These are phyloP conservation scores for Drosophila ironensis DNA, from an alignment of 1,140 invertebrate species.

Conservation along the genomic window DNA sequence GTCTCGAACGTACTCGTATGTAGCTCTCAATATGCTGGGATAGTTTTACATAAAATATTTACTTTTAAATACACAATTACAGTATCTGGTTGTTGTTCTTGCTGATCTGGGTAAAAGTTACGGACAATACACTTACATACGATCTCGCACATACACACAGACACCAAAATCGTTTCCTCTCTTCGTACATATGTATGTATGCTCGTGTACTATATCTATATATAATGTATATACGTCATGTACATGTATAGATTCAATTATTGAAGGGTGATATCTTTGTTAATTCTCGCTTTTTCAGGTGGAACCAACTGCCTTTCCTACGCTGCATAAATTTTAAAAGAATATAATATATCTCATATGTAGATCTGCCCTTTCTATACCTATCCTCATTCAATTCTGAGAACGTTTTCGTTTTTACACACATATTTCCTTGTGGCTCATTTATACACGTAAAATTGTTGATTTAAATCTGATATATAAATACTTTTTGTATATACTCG, in stretches of 20 bases:
- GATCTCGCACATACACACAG: slow-evolving; percentile 60
- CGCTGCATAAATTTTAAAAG: slow-evolving; percentile 78
- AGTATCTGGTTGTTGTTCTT: slow-evolving; percentile 19
- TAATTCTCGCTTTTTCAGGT: slow-evolving; percentile 29
- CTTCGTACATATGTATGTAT: slow-evolving; percentile 17
- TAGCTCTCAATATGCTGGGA: slow-evolving; percentile 28
- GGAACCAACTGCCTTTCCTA: slow-evolving; percentile 18
- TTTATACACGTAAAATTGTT: slow-evolving; percentile 44
- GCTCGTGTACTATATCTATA: slow-evolving; percentile 36
- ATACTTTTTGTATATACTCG: slow-evolving; percentile 39
- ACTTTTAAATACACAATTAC: slow-evolving; percentile 60
- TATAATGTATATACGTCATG: slow-evolving; percentile 31
- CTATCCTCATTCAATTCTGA: no score
- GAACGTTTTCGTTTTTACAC: slow-evolving; percentile 16
- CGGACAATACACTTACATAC: slow-evolving; percentile 62
- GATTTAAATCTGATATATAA: slow-evolving; percentile 44
- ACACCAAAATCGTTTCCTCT: slow-evolving; percentile 55
- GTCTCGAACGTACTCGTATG: slow-evolving; percentile 4
- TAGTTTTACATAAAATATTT: slow-evolving; percentile 70
- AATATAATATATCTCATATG: slow-evolving; percentile 68
- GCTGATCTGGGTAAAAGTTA: slow-evolving; percentile 67
- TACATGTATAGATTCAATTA: slow-evolving; percentile 54
- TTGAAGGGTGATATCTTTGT: slow-evolving; percentile 74
- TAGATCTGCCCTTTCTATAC: background rate
- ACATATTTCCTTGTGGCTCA: slow-evolving; percentile 21